phyloP scores from a whole-genome alignment of 2,113 vertebrate genomes.

The Elanoides forficatus region DNA sequence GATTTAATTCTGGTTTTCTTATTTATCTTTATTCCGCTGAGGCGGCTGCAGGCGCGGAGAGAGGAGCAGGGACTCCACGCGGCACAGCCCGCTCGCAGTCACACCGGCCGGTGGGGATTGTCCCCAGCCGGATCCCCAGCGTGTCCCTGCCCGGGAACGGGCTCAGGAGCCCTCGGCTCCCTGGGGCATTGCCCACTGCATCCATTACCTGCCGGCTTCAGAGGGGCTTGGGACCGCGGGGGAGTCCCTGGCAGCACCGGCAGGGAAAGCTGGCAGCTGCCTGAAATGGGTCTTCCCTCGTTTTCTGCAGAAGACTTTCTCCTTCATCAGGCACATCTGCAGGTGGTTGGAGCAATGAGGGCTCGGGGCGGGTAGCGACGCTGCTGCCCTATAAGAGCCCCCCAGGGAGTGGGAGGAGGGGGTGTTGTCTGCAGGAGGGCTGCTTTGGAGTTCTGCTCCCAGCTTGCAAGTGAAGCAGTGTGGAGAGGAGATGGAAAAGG shows the following conservation, averaged over 20 bases:
- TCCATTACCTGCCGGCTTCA: background rate
- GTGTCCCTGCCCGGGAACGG: fast-evolving
- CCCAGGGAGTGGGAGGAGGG: fast-evolving
- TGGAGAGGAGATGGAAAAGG: background rate
- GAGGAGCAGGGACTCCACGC: background rate
- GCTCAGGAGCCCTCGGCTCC: background rate
- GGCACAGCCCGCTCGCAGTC: background rate
- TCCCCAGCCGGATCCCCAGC: background rate
- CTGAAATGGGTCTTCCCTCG: fast-evolving
- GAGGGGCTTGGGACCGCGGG: fast-evolving
- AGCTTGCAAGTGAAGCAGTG: fast-evolving
- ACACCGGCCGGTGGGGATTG: fast-evolving
- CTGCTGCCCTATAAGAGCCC: background rate
- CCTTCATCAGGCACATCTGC: background rate
- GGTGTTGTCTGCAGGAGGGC: fast-evolving
- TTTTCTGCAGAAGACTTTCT: background rate
- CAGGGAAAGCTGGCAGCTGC: background rate
- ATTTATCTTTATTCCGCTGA: background rate
- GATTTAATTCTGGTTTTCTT: background rate
- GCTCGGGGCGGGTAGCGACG: fast-evolving
- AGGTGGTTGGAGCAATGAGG: background rate
- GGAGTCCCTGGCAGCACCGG: background rate
- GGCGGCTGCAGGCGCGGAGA: background rate
- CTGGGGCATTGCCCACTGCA: fast-evolving
- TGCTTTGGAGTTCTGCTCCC: fast-evolving